A percentile compares a stretch with the other conserved stretches of the same genome.
Evolutionary conservation across 2,888 invertebrate species (phyloP).

Genomic region (Drosophila mettleri): DNA sequence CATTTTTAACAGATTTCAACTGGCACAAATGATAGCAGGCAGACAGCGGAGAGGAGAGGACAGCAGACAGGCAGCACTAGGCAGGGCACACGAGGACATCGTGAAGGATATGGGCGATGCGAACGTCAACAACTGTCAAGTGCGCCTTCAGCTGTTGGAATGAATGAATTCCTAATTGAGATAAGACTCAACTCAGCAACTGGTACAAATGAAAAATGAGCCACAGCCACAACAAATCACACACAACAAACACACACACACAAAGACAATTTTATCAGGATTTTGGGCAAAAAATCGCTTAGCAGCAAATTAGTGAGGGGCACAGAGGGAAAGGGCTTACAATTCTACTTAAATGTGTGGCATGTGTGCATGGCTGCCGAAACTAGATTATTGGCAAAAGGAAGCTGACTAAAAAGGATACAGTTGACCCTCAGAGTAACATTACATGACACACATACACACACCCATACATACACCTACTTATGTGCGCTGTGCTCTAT

Average conservation of each 20-base stretch:
- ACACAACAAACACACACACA: conserved; percentile 14
- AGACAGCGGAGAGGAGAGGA: conserved; percentile 5
- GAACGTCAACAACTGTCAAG: conserved; percentile 59
- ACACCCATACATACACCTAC: conserved; percentile 1
- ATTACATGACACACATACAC: conserved; percentile 4
- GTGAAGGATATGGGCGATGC: conserved; percentile 14
- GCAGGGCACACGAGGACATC: neutral
- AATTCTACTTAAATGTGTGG: neutral
- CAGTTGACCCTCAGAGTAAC: conserved; percentile 35
- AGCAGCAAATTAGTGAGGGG: conserved; percentile 51
- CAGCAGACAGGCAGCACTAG: no score
- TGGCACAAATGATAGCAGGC: conserved; percentile 9
- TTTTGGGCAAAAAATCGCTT: conserved; percentile 30
- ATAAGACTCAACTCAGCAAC: conserved; percentile 62
- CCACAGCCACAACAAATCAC: conserved; percentile 30
- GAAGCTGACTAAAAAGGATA: conserved; percentile 34
- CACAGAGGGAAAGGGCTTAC: conserved; percentile 8
- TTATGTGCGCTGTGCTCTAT: conserved; percentile 8
- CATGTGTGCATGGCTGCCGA: conserved; percentile 40
- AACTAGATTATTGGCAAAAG: conserved; percentile 62
- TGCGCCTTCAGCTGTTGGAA: conserved; percentile 48
- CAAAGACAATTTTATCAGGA: conserved; percentile 18
- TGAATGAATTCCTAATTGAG: conserved; percentile 76
- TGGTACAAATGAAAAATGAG: conserved; percentile 62
- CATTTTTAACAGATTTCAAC: conserved; percentile 54